Evolutionary conservation across 1,140 invertebrate species (phyloP).

Genomic region (Pogonognathellus flavescens): DNA sequence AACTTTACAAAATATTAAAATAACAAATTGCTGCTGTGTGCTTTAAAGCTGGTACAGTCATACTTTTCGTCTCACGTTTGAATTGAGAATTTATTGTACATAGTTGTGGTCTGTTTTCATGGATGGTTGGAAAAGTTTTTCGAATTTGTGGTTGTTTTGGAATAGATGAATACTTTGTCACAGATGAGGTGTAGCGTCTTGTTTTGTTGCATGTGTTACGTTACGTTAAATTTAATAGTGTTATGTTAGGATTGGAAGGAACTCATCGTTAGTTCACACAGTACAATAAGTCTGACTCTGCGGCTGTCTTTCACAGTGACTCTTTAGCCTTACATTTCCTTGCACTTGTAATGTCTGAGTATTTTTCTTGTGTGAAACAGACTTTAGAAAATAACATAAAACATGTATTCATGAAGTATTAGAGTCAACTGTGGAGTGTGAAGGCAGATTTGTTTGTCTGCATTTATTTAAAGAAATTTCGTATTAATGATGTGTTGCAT

Average conservation of each 20-base stretch:
- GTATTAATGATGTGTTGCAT: too few species aligned
- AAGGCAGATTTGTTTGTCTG: too few species aligned
- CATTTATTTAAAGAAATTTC: too few species aligned
- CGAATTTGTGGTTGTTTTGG: conserved; percentile 21
- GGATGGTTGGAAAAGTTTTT: conserved; percentile 55
- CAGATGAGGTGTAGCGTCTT: background rate
- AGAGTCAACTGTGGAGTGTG: too few species aligned
- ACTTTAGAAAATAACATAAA: too few species aligned
- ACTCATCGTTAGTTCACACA: background rate
- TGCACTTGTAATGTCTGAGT: background rate
- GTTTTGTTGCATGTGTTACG: background rate
- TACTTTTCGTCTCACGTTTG: background rate
- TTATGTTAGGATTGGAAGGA: background rate
- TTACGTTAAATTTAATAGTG: background rate
- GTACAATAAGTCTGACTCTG: too few species aligned
- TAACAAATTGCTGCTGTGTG: too few species aligned
- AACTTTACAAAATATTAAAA: too few species aligned
- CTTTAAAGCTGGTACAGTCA: too few species aligned
- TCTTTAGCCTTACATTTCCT: background rate
- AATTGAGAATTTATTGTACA: background rate
- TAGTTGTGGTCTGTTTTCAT: conserved; percentile 51
- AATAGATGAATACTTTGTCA: conserved; percentile 19
- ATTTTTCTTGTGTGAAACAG: background rate
- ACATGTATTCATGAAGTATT: too few species aligned
- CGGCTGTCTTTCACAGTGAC: background rate